phyloP scores from a whole-genome alignment of 2,888 invertebrate genomes.

The Lepetodrilus schrolli region DNA sequence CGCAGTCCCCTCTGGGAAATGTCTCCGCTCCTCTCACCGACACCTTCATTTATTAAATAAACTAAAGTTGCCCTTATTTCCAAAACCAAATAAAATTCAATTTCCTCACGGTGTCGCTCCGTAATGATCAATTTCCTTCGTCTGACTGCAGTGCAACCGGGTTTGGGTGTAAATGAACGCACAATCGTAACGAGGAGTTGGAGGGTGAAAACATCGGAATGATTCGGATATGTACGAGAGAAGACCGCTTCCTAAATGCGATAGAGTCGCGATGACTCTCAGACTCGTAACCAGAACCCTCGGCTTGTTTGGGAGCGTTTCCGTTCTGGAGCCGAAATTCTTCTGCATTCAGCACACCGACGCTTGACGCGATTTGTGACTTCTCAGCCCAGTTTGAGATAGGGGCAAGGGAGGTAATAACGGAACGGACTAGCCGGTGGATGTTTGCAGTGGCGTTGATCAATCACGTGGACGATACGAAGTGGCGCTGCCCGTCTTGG shows the following conservation, averaged over 20 bases:
- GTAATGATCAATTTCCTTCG: slow-evolving; percentile 43
- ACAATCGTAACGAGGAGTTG: slow-evolving; percentile 18
- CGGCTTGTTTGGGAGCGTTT: neutral
- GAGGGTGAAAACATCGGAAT: slow-evolving; percentile 10
- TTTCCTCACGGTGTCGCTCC: slow-evolving; percentile 40
- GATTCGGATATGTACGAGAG: neutral
- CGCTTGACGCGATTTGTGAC: slow-evolving; percentile 18
- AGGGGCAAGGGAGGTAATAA: slow-evolving; percentile 4
- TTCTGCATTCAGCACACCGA: neutral
- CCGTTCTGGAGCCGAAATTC: neutral
- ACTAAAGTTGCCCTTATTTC: slow-evolving; percentile 42
- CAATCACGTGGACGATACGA: slow-evolving; percentile 3
- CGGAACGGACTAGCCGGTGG: neutral
- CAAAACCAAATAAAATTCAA: slow-evolving; percentile 45
- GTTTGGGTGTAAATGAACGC: slow-evolving; percentile 31
- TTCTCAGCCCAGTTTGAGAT: neutral
- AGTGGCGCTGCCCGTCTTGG: neutral
- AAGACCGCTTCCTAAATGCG: neutral
- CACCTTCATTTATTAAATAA: slow-evolving; percentile 40
- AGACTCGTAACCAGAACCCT: neutral
- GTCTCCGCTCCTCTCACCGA: neutral
- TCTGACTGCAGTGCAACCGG: neutral
- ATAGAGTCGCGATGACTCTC: neutral
- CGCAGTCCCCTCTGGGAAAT: slow-evolving; percentile 10
- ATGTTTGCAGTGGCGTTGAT: neutral